These are phyloP conservation scores for Schizopygopsis pylzovi DNA, from an alignment of 2,797 vertebrate genomes.

Conservation along the genomic window DNA sequence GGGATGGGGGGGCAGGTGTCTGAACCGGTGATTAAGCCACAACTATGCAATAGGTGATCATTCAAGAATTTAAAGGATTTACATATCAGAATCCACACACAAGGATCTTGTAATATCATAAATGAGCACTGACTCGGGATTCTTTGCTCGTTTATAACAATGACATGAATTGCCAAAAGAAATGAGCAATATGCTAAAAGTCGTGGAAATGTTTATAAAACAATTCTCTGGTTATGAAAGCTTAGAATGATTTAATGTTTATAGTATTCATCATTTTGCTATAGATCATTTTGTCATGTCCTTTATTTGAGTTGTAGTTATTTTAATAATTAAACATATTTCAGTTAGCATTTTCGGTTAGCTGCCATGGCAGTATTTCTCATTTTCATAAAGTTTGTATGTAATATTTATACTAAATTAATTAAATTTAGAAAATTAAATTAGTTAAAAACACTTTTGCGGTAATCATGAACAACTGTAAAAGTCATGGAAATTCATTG, in stretches of 20 bases:
- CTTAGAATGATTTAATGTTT: background rate
- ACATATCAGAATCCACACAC: background rate
- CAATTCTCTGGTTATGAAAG: background rate
- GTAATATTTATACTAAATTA: background rate
- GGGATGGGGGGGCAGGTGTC: slow-evolving; percentile 49
- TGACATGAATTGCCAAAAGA: background rate
- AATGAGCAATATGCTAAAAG: background rate
- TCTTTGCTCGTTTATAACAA: background rate
- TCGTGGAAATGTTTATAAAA: background rate
- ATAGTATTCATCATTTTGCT: background rate
- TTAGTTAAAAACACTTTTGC: background rate
- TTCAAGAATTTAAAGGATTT: background rate
- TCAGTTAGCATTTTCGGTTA: background rate
- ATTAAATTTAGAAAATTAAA: background rate
- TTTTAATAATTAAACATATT: background rate
- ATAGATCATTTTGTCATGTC: background rate
- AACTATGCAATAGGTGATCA: background rate
- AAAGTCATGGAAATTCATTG: background rate
- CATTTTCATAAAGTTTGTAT: background rate
- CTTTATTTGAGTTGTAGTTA: background rate
- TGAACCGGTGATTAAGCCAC: slow-evolving; percentile 22
- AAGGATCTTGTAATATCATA: background rate
- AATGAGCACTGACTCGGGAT: background rate
- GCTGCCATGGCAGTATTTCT: background rate
- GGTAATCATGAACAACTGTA: background rate